Evolutionary conservation across 1,140 invertebrate species (phyloP), one percentile per base, ranked within the genome.

Genomic region (Scaptomyza pallida): DNA sequence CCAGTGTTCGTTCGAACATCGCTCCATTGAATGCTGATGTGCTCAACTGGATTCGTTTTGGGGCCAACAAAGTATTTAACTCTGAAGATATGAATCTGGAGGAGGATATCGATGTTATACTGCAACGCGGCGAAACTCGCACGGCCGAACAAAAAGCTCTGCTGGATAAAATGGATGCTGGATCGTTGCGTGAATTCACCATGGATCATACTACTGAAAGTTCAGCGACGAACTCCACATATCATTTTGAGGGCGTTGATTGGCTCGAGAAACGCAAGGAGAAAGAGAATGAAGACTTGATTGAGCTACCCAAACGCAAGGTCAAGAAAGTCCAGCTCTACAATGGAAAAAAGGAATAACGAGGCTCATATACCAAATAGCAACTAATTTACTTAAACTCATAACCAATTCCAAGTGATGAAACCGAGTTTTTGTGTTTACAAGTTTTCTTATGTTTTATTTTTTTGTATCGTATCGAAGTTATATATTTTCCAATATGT

Each of bases 71-170:
- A 88, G 98, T 99, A 1, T 99, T 99, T 92, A 98, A 98, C 5
- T 98, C 97, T 0, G 99, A 99, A 91, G 99, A 99, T 79, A 97
- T 97, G 0, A 98, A 98, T 71, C 97, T 99, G 0, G 99, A 99
- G 82, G 98, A 99, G 86, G 98, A 99, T 83, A 99, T 99, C 75
- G 99, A 99, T 82, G 95, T 94, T 0, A 99, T 99, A 83, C 90
- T 99, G 37, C 94, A 95, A 72, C 97, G 97, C 82, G 97, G 98
- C 44, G 98, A 99, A 92, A 93, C 93, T 4, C 98, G 97, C 93
- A 99, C 98, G 2, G 95, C 97, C 79, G 96, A 99, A 12, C 93
- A 99, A 83, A 98, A 98, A 79, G 95, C 98, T 78, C 98, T 98
- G 86, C 91, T 99, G 37, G 97, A 98, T 75, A 93, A 93, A 9